Conservation (phyloP, 2,113 vertebrate genomes). For the Cheilinus undulatus region DNA sequence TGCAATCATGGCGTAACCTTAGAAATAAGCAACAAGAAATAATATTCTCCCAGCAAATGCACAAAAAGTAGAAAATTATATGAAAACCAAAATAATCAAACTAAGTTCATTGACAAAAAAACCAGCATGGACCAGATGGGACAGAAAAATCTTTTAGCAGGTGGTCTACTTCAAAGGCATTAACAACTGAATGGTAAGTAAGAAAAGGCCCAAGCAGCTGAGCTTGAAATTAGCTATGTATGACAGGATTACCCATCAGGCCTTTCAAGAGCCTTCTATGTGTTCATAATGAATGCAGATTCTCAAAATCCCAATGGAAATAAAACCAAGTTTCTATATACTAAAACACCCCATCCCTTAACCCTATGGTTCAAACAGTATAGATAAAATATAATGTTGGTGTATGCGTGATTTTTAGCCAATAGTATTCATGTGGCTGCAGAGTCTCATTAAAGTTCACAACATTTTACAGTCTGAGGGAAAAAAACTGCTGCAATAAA, state of each 20-base stretch:
- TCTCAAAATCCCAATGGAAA: slow-evolving; percentile 55
- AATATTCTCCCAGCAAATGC: slow-evolving; percentile 50
- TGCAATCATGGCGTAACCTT: slow-evolving; percentile 37
- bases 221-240: slow-evolving; percentile 47
- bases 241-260: slow-evolving; percentile 53
- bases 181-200: slow-evolving; percentile 58
- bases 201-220: slow-evolving; percentile 45
- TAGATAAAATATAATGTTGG: slow-evolving; percentile 47
- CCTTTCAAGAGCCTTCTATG: slow-evolving; percentile 50
- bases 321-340: slow-evolving; percentile 49
- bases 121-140: slow-evolving; percentile 34
- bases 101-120: slow-evolving; percentile 49
- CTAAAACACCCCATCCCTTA: slow-evolving; percentile 38
- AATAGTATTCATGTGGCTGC: slow-evolving; percentile 56
- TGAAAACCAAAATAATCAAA: slow-evolving; percentile 52
- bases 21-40: slow-evolving; percentile 50
- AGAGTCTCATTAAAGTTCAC: slow-evolving; percentile 38
- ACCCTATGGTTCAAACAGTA: slow-evolving; percentile 51
- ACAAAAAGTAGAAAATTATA: slow-evolving; percentile 57
- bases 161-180: slow-evolving; percentile 52
- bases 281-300: slow-evolving; percentile 42
- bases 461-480: slow-evolving; percentile 12
- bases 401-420: slow-evolving; percentile 44
- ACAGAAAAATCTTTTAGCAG: slow-evolving; percentile 39
- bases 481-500: slow-evolving; percentile 18